Base-by-base conservation (phyloP, 2,797 vertebrate genomes). In the Echiichthys vipera region DNA sequence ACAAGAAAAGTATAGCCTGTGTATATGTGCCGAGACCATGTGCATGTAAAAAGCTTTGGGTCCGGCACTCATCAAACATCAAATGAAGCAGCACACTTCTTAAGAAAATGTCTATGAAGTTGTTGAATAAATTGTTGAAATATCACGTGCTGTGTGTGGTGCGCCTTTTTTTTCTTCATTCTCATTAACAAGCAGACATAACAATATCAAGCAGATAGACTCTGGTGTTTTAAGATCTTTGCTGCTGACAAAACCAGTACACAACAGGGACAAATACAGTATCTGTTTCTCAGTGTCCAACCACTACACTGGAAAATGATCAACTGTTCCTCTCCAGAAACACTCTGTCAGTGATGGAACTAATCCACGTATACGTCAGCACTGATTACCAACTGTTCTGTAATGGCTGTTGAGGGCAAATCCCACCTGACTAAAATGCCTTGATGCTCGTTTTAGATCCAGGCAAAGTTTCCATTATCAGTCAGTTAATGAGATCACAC, bases 11-110 rank as follows among this genome's bases (percentile, higher is more conserved):
- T 81, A 90, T 95, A 94, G 92, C 95, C 94, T 95, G 94, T 95
- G 94, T 96, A 91, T 96, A 94, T 95, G 92, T 96, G 93, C 88
- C 74, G 85, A 92, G 92, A 93, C 92, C 95, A 95, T 95, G 94
- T 89, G 97, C 96, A 96, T 96, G 96, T 96, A 92, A 92, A 95
- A 86, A 85, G 84, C 93, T 94, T 96, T 95, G 95, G 94, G 95
- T 92, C 85, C 93, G 86, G 95, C 96, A 95, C 95, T 91, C 87
- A 82, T 70, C 78, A 84, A 89, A 84, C 84, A 83, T 87, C 58
- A 74, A 73, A 61, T 45, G 47, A 84, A 91, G 76, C 80, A 71
- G 75, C 85, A 88, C 72, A 88, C 90, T 90, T 96, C 93, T 95
- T 94, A 96, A 95, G 93, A 95, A 94, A 94, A 95, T 91, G 91